Percentiles rank a stretch among this genome's conserved stretches.
Conservation (phyloP, 2,888 invertebrate genomes). For the Cepaea hortensis region DNA sequence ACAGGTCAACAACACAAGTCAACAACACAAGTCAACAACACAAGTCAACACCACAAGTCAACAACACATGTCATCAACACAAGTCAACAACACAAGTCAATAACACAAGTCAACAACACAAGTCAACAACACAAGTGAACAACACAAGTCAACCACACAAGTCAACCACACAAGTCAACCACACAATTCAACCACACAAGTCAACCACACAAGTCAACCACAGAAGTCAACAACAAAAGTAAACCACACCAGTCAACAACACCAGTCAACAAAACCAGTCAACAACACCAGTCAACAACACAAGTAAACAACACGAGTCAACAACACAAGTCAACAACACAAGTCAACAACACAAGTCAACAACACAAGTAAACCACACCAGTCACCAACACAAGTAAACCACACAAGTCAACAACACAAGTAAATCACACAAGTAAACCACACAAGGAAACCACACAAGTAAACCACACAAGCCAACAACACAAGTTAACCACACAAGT, state of each 20-base stretch:
- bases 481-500: no score
- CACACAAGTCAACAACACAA: not conserved
- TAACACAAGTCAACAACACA: not conserved
- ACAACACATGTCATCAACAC: not conserved
- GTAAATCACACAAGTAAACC: no score
- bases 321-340: not conserved
- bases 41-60: not conserved
- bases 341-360: not conserved
- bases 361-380: no score
- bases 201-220: not conserved
- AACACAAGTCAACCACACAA: not conserved
- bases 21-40: not conserved
- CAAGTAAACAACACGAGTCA: no score
- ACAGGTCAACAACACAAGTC: no score
- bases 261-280: not conserved
- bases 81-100: not conserved
- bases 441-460: conserved; percentile 35
- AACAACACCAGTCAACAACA: not conserved
- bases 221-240: not conserved
- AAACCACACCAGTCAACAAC: not conserved
- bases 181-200: no score
- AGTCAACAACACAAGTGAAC: not conserved
- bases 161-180: no score
- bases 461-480: not conserved
- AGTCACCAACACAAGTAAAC: not conserved